Evolutionary conservation across 1,140 invertebrate species (phyloP).

Genomic region (Saccostrea glomerata): DNA sequence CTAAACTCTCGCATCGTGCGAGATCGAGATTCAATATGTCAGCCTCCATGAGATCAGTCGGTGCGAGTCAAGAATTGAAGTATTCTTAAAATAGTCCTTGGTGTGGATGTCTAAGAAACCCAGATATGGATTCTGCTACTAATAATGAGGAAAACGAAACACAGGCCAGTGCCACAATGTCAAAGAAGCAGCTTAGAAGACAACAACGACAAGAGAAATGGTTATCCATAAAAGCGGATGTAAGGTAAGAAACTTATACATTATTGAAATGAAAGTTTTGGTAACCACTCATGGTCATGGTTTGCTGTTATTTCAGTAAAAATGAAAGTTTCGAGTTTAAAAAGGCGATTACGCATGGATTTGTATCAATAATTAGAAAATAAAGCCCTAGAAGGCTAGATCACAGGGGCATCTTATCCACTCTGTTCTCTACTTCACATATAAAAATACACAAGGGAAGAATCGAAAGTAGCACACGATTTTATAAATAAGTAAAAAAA

Average conservation of each 20-base stretch:
- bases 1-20: slow-evolving; percentile 50
- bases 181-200: slow-evolving; percentile 80
- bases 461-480: too few species aligned
- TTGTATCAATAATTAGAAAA: too few species aligned
- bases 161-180: slow-evolving; percentile 47
- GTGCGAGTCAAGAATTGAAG: background rate
- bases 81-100: background rate
- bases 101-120: background rate
- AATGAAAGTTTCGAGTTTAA: too few species aligned
- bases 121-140: background rate
- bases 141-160: slow-evolving; percentile 34
- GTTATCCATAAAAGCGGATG: slow-evolving; percentile 81
- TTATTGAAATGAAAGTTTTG: background rate
- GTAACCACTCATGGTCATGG: too few species aligned
- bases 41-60: slow-evolving; percentile 56
- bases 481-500: too few species aligned
- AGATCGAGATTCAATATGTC: slow-evolving; percentile 66
- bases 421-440: too few species aligned
- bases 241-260: slow-evolving; percentile 69
- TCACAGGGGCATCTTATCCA: too few species aligned
- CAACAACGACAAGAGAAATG: slow-evolving; percentile 80
- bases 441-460: too few species aligned
- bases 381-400: too few species aligned
- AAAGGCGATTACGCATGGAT: too few species aligned
- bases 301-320: too few species aligned